phyloP scores from a whole-genome alignment of 2,888 invertebrate genomes.

The Cordilura impudica region DNA sequence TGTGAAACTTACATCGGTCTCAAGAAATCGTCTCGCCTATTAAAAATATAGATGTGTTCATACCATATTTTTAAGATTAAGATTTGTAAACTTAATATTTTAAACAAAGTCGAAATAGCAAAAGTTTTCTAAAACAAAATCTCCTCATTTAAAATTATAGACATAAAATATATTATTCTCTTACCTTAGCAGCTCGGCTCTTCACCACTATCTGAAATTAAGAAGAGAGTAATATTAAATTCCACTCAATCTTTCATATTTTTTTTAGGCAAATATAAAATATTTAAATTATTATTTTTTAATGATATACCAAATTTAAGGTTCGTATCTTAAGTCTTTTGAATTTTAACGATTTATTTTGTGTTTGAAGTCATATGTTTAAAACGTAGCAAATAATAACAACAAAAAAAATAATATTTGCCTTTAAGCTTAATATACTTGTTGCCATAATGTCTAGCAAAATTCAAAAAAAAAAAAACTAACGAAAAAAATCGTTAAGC shows the following conservation, averaged over 20 bases:
- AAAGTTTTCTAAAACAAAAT: too few species aligned
- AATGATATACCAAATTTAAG: constrained; percentile 11
- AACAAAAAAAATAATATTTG: constrained; percentile 23
- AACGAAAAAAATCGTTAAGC: neutral
- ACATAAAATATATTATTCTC: too few species aligned
- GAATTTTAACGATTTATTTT: constrained; percentile 6
- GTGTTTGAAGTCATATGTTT: constrained; percentile 1
- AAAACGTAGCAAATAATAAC: constrained; percentile 9
- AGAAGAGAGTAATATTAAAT: neutral
- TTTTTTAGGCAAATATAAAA: neutral
- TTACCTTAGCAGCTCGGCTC: too few species aligned
- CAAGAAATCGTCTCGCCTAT: too few species aligned
- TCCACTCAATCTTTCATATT: neutral
- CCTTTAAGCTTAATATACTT: constrained; percentile 37
- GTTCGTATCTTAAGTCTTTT: constrained; percentile 48
- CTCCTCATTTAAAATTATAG: too few species aligned
- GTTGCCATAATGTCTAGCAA: constrained; percentile 60
- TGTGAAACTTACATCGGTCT: too few species aligned
- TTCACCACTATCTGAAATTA: too few species aligned
- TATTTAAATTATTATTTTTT: neutral
- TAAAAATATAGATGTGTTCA: too few species aligned
- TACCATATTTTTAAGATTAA: too few species aligned
- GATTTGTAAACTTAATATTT: too few species aligned
- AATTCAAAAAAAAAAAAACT: constrained; percentile 29
- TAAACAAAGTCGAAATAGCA: too few species aligned